Evolutionary conservation across 2,888 invertebrate species (phyloP).

Genomic region (Dastarcus helophoroides): DNA sequence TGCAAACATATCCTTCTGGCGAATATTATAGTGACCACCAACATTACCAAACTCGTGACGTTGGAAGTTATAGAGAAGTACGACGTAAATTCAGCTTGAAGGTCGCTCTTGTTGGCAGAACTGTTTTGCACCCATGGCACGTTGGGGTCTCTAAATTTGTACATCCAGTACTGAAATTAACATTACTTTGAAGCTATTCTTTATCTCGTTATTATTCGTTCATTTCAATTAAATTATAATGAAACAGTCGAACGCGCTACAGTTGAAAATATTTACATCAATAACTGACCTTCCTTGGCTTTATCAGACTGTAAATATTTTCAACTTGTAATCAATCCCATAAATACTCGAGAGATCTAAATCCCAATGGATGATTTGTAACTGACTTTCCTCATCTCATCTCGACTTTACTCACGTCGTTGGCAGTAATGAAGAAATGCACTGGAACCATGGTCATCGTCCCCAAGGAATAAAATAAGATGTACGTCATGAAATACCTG

Average conservation of each 20-base stretch:
- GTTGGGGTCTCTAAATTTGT: constrained; percentile 11
- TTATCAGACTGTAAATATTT: too few species aligned
- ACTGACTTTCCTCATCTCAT: too few species aligned
- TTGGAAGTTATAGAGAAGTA: constrained; percentile 11
- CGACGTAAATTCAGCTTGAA: constrained; percentile 12
- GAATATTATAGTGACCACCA: constrained; percentile 10
- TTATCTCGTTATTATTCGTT: too few species aligned
- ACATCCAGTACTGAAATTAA: constrained; percentile 14
- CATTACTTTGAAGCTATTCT: neutral
- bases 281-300: too few species aligned
- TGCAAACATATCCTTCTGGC: constrained; percentile 7
- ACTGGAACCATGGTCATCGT: constrained; percentile 18
- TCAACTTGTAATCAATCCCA: too few species aligned
- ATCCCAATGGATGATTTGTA: too few species aligned
- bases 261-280: too few species aligned
- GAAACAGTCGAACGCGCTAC: too few species aligned
- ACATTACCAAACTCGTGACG: constrained; percentile 8
- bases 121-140: constrained; percentile 6
- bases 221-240: too few species aligned
- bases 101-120: constrained; percentile 5
- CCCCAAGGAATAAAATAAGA: constrained; percentile 20
- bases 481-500: constrained; percentile 18
- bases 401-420: too few species aligned
- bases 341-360: too few species aligned
- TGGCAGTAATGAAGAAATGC: constrained; percentile 18